A percentile compares a stretch with the other conserved stretches of the same genome.
These are phyloP conservation scores for Ondatra zibethicus DNA, from an alignment of 2,113 vertebrate genomes.

Conservation along the genomic window DNA sequence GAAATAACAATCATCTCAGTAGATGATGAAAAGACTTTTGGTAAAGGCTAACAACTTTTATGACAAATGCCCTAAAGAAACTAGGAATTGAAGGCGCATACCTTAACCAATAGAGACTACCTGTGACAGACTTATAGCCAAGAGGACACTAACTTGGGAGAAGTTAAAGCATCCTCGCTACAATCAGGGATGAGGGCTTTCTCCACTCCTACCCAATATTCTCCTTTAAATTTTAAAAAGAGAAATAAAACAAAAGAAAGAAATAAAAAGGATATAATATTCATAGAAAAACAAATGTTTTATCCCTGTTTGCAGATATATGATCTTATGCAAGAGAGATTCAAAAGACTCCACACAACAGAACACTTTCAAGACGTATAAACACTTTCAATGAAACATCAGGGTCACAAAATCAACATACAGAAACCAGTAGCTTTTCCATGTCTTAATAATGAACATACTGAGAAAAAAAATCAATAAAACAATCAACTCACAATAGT, in stretches of 20 bases:
- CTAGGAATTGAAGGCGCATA: not conserved
- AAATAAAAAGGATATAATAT: not conserved
- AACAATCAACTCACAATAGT: not conserved
- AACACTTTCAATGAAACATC: not conserved
- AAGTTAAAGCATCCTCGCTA: not conserved
- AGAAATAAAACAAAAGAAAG: not conserved
- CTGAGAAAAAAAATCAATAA: not conserved
- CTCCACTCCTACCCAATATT: not conserved
- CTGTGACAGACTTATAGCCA: not conserved
- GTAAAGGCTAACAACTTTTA: not conserved
- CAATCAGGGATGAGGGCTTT: not conserved
- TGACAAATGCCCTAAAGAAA: not conserved
- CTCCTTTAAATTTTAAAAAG: not conserved
- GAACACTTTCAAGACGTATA: not conserved
- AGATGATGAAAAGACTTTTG: not conserved
- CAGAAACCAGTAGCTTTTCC: not conserved
- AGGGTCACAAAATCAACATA: not conserved
- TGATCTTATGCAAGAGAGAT: not conserved
- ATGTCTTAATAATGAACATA: not conserved
- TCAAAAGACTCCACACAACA: not conserved
- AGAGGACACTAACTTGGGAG: not conserved
- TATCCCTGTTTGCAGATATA: not conserved
- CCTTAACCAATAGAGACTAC: not conserved
- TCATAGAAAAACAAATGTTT: not conserved
- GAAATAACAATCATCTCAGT: not conserved